Evolutionary conservation across 2,888 invertebrate species (phyloP), one percentile per base, ranked within the genome.

Genomic region (Mythimna ferrago): DNA sequence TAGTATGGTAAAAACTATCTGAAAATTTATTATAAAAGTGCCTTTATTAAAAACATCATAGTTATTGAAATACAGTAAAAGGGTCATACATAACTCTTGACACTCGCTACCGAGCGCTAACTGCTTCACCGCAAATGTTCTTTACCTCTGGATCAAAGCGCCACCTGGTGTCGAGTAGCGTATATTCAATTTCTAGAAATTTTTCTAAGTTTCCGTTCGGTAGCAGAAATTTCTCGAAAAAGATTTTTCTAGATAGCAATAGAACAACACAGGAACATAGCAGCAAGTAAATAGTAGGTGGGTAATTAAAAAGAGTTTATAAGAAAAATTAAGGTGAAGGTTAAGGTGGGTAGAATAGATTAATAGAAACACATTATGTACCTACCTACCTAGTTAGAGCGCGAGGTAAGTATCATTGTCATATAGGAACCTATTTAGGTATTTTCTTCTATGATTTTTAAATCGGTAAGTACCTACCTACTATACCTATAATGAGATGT

Each of bases 141-240:
- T 14, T 32, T 21, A 74, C 9, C 19, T 11, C 87, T 85, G 84
- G 32, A 14, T 70, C 9, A 44, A 53, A 51, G n/a, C 79, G 86
- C 85, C 76, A 51, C 70, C 89, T 89, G 38, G 83, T 72, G 84
- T 54, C 66, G 67, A 88, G 73, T 89, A 87, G 89, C 67, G 0
- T 4, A 53, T 54, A 77, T 51, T 66, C 0, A 69, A 21, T 10
- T 80, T 87, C 86, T 75, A 66, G 71, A 72, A 71, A 26, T 16
- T 69, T 69, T 60, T 54, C 2, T 16, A 21, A 14, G 2, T 6
- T 41, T 9, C 7, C 16, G 35, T 35, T 35, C 5, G 16, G 9
- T 3, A 7, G 11, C 10, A 9, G 9, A 51, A 19, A 32, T 67
- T 75, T 73, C 80, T 67, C 38, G 79, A 76, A 76, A 54, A 9